These are phyloP conservation scores for Cotesia chilonis DNA, from an alignment of 1,140 invertebrate species.

Conservation along the genomic window DNA sequence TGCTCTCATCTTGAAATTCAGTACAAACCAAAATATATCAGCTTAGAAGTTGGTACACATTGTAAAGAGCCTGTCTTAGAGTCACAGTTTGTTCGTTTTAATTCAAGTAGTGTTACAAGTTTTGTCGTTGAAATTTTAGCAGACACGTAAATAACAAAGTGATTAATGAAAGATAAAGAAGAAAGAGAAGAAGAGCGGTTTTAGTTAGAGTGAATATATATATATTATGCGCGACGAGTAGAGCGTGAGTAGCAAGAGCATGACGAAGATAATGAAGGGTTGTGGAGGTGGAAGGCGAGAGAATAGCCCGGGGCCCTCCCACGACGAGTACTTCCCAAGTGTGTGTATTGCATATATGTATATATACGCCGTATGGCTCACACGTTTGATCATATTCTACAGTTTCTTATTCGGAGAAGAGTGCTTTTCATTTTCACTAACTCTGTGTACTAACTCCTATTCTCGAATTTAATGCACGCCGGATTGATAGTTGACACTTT, in stretches of 20 bases:
- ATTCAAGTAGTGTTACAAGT: too few species aligned
- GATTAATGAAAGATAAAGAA: constrained; percentile 13
- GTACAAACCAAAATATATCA: too few species aligned
- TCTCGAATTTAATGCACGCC: background rate
- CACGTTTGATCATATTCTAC: constrained; percentile 38
- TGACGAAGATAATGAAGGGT: constrained; percentile 36
- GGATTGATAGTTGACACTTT: too few species aligned
- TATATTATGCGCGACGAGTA: constrained; percentile 13
- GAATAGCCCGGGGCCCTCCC: constrained; percentile 39
- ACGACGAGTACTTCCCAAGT: constrained; percentile 18
- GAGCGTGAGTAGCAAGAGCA: constrained; percentile 23
- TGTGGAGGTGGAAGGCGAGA: constrained; percentile 28
- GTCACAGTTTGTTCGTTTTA: too few species aligned
- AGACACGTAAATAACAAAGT: constrained; percentile 2
- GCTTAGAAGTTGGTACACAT: too few species aligned
- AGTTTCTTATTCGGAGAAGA: constrained; percentile 3
- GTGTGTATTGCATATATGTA: background rate
- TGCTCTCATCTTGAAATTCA: too few species aligned
- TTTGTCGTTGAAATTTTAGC: too few species aligned
- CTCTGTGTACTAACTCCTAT: background rate
- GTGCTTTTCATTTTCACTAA: constrained; percentile 20
- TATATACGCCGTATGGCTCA: constrained; percentile 39
- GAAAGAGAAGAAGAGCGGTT: background rate
- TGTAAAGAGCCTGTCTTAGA: too few species aligned
- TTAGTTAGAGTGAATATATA: background rate